Evolutionary conservation across 2,113 vertebrate genomes (phyloP), one percentile per base, ranked within the genome.

Genomic region (Arothron firmamentum): DNA sequence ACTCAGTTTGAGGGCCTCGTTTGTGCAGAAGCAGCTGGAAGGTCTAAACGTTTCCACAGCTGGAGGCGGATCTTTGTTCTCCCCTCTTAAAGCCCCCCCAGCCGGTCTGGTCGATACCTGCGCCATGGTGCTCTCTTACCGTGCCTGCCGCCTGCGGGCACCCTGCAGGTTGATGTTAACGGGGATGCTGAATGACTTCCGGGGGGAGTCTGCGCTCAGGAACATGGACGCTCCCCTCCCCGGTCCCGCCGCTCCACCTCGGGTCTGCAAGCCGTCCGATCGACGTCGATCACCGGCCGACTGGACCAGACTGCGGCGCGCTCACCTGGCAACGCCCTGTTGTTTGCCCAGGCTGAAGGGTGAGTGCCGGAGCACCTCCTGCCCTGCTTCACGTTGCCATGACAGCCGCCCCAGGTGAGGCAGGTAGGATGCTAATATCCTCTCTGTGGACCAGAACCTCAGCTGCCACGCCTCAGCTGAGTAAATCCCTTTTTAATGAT

Each of bases 101-200:
- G 25, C 14, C 52, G 54, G 76, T 42, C 51, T 52, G 52, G 52
- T 45, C 18, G 23, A 34, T 62, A 48, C 62, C 45, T 56, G 13
- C 61, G 52, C 45, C 48, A 70, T 70, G 15, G 10, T 51, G 60
- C 21, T 54, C 46, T 74, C 82, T 90, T 89, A 94, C 94, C 92
- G 89, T 28, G 84, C 87, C 63, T 87, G 89, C 61, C 73, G 67
- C 82, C 81, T 85, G 54, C 81, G 87, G 64, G 86, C 78, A 5
- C 88, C 88, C 65, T 91, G 92, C 71, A 94, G 88, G 59, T 90
- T 93, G 61, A 92, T 93, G 79, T 89, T 92, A 74, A 94, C 85
- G 7, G 92, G 93, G 61, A 93, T 70, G 76, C 72, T 90, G 77
- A 92, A 90, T 4, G 90, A 92, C 77, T 86, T 88, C 81, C 90